Evolutionary conservation across 1,140 invertebrate genomes (phyloP).

Genomic region (Penaeus chinensis): DNA sequence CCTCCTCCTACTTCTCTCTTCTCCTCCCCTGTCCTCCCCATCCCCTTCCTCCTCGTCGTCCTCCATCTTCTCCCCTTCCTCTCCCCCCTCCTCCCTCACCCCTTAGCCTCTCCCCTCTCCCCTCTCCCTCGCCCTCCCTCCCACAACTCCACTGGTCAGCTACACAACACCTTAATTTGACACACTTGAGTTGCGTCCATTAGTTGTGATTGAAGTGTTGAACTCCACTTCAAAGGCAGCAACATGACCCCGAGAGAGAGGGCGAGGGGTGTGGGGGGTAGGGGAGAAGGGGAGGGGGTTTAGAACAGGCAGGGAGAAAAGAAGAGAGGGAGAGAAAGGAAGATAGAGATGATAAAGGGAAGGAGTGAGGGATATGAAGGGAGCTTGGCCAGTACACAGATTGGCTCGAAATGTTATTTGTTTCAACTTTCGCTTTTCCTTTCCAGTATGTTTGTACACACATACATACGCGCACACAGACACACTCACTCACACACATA

Average conservation of each 20-base stretch:
- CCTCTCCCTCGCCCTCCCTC: slow-evolving; percentile 18
- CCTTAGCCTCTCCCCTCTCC: background rate
- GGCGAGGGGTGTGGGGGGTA: background rate
- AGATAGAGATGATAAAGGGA: background rate
- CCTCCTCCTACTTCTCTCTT: background rate
- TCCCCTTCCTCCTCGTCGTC: background rate
- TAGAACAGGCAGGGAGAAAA: background rate
- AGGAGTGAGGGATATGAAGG: slow-evolving; percentile 1
- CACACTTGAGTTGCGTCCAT: slow-evolving; percentile 60
- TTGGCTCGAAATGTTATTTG: background rate
- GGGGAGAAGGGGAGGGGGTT: background rate
- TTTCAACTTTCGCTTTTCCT: background rate
- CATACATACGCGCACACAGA: background rate
- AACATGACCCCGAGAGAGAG: slow-evolving; percentile 41
- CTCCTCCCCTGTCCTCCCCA: background rate
- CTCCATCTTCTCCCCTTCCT: background rate
- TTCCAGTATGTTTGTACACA: background rate
- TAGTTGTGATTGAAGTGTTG: slow-evolving; percentile 59
- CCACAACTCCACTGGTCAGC: slow-evolving; percentile 46
- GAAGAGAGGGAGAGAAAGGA: background rate
- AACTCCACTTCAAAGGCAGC: slow-evolving; percentile 60
- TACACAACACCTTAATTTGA: slow-evolving; percentile 60
- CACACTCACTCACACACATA: too few species aligned
- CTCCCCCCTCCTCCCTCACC: background rate
- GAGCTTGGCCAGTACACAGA: background rate